phyloP scores from a whole-genome alignment of 2,113 vertebrate genomes.

The Dendrocopos noguchii region DNA sequence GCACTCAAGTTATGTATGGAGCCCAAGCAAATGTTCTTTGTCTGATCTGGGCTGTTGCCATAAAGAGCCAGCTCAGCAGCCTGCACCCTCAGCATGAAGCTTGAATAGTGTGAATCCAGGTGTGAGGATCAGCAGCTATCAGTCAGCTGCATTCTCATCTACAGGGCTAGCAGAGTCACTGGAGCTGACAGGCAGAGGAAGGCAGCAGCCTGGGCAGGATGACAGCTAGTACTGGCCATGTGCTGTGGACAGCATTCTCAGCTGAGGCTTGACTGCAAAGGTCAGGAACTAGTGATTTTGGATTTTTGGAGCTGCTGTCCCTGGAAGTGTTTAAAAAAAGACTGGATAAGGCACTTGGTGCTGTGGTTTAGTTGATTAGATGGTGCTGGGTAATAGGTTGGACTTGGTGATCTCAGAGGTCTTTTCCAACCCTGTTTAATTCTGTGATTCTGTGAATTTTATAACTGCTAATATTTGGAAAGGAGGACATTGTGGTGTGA shows the following conservation, averaged over 20 bases:
- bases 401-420: too few relatives aligned
- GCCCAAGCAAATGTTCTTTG: neutral
- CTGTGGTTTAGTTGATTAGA: too few relatives aligned
- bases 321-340: too few relatives aligned
- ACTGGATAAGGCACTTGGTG: too few relatives aligned
- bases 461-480: neutral
- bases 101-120: neutral
- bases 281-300: neutral
- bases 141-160: fast-evolving
- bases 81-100: neutral
- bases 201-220: neutral
- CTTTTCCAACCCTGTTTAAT: too few relatives aligned
- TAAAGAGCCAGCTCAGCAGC: neutral
- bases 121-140: neutral
- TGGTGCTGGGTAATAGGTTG: too few relatives aligned
- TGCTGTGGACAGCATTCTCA: neutral
- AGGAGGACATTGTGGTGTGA: neutral
- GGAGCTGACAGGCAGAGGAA: neutral
- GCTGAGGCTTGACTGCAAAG: neutral
- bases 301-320: too few relatives aligned
- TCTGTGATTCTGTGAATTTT: neutral
- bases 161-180: neutral
- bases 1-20: neutral
- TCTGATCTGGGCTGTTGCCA: neutral
- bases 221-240: neutral